phyloP scores from a whole-genome alignment of 2,113 vertebrate genomes.

The Anthoscopus minutus region DNA sequence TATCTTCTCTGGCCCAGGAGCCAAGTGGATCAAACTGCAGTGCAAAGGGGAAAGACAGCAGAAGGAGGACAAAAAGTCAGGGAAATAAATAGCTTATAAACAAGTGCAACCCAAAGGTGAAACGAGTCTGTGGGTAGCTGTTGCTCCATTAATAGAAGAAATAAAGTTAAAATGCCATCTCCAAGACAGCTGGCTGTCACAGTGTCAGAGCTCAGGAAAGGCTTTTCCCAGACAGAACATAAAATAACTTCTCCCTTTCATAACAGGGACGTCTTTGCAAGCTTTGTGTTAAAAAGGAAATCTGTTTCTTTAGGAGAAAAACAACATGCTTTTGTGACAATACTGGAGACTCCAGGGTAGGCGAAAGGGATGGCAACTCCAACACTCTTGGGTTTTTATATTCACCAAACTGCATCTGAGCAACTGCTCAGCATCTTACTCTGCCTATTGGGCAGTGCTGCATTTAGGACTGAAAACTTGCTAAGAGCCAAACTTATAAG shows the following conservation, averaged over 20 bases:
- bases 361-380: background rate
- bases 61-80: background rate
- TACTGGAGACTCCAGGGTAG: background rate
- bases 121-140: background rate
- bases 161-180: background rate
- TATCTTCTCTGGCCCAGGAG: background rate
- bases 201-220: background rate
- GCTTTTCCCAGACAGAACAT: background rate
- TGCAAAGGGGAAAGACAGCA: background rate
- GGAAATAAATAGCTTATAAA: slow-evolving; percentile 27
- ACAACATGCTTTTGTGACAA: background rate
- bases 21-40: background rate
- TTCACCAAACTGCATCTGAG: background rate
- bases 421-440: background rate
- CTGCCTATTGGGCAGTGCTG: background rate
- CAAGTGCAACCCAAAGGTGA: slow-evolving; percentile 29
- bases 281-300: background rate
- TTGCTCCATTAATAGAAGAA: background rate
- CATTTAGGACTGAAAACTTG: background rate
- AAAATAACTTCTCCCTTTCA: slow-evolving; percentile 3
- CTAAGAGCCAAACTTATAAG: background rate
- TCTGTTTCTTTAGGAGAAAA: background rate
- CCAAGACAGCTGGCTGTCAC: slow-evolving; percentile 6
- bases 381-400: background rate
- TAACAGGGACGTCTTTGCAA: background rate